Evolutionary conservation across 2,888 invertebrate species (phyloP), one percentile per base, ranked within the genome.

Genomic region (Coronaproctus castanopsis): DNA sequence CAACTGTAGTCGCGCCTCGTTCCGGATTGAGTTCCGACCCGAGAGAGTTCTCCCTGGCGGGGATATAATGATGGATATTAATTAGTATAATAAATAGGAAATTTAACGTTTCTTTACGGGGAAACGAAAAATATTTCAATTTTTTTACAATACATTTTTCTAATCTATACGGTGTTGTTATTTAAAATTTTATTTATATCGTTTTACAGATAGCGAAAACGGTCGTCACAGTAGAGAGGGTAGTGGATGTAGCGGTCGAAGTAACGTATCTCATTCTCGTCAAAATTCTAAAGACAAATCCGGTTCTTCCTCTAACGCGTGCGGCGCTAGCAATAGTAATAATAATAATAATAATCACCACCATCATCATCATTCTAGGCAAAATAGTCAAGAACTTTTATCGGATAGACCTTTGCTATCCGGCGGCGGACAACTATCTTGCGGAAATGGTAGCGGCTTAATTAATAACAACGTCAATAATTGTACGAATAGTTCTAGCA

Each of bases 161-260:
- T n/a, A n/a, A n/a, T n/a, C n/a, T n/a, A n/a, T n/a, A n/a, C n/a
- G n/a, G n/a, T n/a, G n/a, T n/a, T n/a, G n/a, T n/a, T n/a, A n/a
- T n/a, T n/a, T n/a, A n/a, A n/a, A n/a, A n/a, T n/a, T n/a, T n/a
- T n/a, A n/a, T n/a, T n/a, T n/a, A n/a, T n/a, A n/a, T 56, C n/a
- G 5, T 54, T 52, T 65, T 64, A 21, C 65, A 72, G 75, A 74
- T 66, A 71, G 72, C 2, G 82, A 82, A 68, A n/a, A n/a, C n/a
- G 77, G 78, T 56, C 74, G 82, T 63, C 82, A 83, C 64, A 83
- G 81, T 49, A 78, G 87, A 10, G 84, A 87, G 67, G 81, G 83
- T 64, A 86, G 85, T 68, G 83, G 80, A 59, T 80, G 82, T 66
- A 81, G 79, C 72, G 62, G 65, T 55, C 64, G 69, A 55, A 66